Evolutionary conservation across 2,888 invertebrate genomes (phyloP), one percentile per base, ranked within the genome.

Genomic region (Microchrysa polita): DNA sequence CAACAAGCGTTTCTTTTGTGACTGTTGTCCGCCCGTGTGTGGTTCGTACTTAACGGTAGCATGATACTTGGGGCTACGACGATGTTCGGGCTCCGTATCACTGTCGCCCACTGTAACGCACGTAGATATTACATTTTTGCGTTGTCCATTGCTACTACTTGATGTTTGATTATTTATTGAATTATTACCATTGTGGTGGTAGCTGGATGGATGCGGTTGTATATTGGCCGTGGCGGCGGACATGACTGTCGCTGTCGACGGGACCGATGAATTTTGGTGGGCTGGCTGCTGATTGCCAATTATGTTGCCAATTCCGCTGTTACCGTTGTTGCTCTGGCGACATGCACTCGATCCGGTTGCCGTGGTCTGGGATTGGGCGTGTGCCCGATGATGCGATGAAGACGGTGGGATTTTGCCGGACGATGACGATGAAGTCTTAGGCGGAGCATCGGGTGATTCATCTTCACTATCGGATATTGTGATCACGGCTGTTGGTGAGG

Each of bases 391-490:
- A 1, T 78, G 80, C 12, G 79, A 77, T 22, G 79, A 79, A 5
- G 77, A 78, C 23, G 76, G 76, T 72, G 74, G 75, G 22, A 67
- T 48, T 55, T 76, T 74, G 27, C 57, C 73, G 27, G 34, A 67
- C 12, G 74, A 61, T 42, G 77, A 77, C 20, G 20, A 55, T 14
- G 73, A 69, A 10, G 76, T 67, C 10, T 73, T 44, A 40, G 77
- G 78, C 27, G 79, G 79, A n/a, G 79, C 76, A 73, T 84, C 87
- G 9, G 87, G 86, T 72, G 88, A 87, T 80, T 97, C 97, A 82
- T 97, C 97, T 82, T 97, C 97, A 79, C 96, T 96, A 83, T 97
- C 97, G 18, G 94, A 95, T 80, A 96, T 96, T 55, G 97, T 97
- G 81, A 98, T 97, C 79, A 97, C 96, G 73, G 96, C 95, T 59